These are phyloP conservation scores for Phrynosoma blainvillii DNA, from an alignment of 2,113 vertebrate genomes.

Conservation along the genomic window DNA sequence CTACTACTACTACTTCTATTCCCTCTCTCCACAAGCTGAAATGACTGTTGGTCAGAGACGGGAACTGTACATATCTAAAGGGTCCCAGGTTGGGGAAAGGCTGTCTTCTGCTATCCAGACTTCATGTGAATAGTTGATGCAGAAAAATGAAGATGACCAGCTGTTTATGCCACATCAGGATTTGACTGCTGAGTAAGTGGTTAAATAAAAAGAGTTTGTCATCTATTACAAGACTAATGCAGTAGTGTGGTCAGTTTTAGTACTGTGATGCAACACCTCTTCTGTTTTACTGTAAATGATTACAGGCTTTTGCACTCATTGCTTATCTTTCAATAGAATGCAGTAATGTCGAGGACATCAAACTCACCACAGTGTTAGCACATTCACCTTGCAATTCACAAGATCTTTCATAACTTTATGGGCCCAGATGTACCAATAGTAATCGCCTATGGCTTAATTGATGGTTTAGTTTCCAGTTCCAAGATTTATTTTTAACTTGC, in stretches of 20 bases:
- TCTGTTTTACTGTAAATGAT: constrained; percentile 54
- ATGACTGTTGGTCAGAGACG: background rate
- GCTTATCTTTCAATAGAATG: constrained; percentile 47
- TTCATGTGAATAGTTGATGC: background rate
- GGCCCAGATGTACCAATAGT: constrained; percentile 39
- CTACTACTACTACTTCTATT: too few relatives aligned
- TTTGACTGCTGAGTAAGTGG: background rate
- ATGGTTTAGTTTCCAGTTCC: constrained; percentile 50
- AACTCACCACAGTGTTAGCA: constrained; percentile 13
- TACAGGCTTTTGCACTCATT: constrained; percentile 52
- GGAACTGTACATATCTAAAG: background rate
- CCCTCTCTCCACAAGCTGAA: too few relatives aligned
- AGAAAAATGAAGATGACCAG: background rate
- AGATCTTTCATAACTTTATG: constrained; percentile 52
- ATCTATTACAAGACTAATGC: constrained; percentile 29
- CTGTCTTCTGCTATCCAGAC: background rate
- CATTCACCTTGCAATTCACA: constrained; percentile 47
- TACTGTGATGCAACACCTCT: constrained; percentile 58
- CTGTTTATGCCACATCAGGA: background rate
- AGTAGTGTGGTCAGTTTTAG: constrained; percentile 41
- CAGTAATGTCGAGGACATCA: background rate
- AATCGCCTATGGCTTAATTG: constrained; percentile 39
- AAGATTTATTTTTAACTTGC: constrained; percentile 44
- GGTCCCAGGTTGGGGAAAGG: background rate
- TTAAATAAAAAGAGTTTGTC: background rate